These are phyloP conservation scores for Brachypteracias leptosomus DNA, from an alignment of 2,113 vertebrate species.

Conservation along the genomic window DNA sequence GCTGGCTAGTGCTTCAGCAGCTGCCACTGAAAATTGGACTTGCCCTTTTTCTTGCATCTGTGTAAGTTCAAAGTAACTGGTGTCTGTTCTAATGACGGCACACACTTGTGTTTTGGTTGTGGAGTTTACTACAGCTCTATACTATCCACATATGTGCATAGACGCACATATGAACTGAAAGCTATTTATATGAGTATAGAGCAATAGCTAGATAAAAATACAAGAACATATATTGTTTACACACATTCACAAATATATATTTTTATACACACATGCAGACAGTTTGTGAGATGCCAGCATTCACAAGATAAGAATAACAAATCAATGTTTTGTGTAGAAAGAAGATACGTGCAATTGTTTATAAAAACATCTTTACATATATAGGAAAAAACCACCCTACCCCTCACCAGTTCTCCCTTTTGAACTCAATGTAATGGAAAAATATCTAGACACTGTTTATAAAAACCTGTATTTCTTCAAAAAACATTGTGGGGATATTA, in stretches of 20 bases:
- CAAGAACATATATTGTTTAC: not conserved
- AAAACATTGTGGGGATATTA: not conserved
- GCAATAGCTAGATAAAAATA: not conserved
- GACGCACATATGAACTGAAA: not conserved
- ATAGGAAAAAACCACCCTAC: rapidly evolving
- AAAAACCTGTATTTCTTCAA: not conserved
- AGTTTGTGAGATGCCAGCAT: not conserved
- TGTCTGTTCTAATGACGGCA: not conserved
- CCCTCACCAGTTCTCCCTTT: not conserved
- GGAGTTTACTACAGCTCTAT: not conserved
- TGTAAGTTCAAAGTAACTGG: not conserved
- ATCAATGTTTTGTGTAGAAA: not conserved
- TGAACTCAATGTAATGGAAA: not conserved
- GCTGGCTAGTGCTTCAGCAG: not conserved
- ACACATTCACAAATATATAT: not conserved
- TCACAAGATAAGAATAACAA: not conserved
- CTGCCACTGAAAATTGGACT: not conserved
- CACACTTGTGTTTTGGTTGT: not conserved
- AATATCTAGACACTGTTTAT: not conserved
- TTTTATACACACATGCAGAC: not conserved
- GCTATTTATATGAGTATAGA: not conserved
- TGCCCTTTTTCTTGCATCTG: not conserved
- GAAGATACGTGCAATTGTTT: not conserved
- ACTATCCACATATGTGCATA: too few species aligned
- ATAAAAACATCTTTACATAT: not conserved